Evolutionary conservation across 2,113 vertebrate species (phyloP).

Genomic region (Peucedramus taeniatus): DNA sequence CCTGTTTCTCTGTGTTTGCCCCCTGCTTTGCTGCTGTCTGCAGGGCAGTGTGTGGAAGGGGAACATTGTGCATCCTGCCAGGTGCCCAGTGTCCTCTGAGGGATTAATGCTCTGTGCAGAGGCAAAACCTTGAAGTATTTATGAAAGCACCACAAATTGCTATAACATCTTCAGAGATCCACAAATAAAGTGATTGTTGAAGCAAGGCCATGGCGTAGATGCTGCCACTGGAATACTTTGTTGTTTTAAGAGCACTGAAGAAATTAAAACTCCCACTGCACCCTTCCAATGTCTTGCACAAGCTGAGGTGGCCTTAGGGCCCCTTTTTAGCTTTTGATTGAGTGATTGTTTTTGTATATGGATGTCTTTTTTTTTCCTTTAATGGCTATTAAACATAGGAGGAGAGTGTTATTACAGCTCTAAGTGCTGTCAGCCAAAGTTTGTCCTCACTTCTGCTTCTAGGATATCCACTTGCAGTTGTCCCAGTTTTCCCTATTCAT

Average conservation of each 20-base stretch:
- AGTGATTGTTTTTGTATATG: not conserved
- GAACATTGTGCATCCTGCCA: not conserved
- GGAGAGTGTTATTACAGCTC: not conserved
- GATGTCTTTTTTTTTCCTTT: not conserved
- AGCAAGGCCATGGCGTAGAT: not conserved
- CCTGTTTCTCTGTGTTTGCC: not conserved
- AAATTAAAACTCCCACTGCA: not conserved
- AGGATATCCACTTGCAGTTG: not conserved
- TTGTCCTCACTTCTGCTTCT: slow-evolving; percentile 11
- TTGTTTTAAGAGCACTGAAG: not conserved
- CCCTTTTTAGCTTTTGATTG: not conserved
- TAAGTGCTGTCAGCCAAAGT: slow-evolving; percentile 2
- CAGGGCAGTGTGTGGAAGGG: not conserved
- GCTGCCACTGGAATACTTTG: not conserved
- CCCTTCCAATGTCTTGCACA: not conserved
- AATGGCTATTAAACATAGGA: not conserved
- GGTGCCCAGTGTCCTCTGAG: not conserved
- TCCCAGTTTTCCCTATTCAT: not conserved
- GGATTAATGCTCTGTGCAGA: not conserved
- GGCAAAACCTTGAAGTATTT: not conserved
- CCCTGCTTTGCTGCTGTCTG: not conserved
- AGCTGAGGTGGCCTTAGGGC: slow-evolving; percentile 19
- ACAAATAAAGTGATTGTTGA: not conserved
- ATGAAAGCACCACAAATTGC: not conserved
- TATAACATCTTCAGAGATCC: not conserved